These are phyloP conservation scores for Mystacornis crossleyi DNA, from an alignment of 2,113 vertebrate species.

Conservation along the genomic window DNA sequence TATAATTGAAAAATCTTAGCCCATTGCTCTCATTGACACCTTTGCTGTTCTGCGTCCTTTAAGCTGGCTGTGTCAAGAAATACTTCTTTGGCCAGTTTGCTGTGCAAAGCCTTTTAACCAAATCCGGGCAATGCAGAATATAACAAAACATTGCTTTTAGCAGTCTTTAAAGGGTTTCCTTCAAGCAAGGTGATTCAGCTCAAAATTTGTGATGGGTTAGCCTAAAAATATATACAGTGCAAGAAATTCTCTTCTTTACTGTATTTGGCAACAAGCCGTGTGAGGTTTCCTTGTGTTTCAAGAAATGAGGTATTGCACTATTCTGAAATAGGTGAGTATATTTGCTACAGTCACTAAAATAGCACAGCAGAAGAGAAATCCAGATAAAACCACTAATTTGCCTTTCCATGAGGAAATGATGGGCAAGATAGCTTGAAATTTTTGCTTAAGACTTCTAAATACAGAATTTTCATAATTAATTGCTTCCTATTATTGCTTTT, in stretches of 20 bases:
- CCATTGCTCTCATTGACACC: not conserved
- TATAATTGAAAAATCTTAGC: not conserved
- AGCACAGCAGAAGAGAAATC: not conserved
- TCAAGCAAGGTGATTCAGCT: not conserved
- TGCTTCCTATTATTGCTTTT: not conserved
- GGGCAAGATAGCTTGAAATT: not conserved
- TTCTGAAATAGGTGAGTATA: not conserved
- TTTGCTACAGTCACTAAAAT: not conserved
- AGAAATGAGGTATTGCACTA: not conserved
- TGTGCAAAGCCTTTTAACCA: not conserved
- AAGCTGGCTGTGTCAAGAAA: not conserved
- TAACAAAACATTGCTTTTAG: not conserved
- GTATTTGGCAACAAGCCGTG: not conserved
- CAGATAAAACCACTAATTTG: not conserved
- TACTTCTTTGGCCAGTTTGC: not conserved
- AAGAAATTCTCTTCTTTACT: not conserved
- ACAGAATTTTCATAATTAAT: not conserved
- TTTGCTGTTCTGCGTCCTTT: not conserved
- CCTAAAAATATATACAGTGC: not conserved
- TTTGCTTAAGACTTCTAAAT: not conserved
- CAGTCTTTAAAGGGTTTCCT: not conserved
- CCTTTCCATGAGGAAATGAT: not conserved
- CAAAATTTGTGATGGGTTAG: not conserved
- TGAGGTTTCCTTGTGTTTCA: not conserved
- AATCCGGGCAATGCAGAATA: not conserved